Percentiles rank a stretch among this genome's conserved stretches.
Evolutionary conservation across 2,888 invertebrate genomes (phyloP).

Genomic region (Drosophila barbarae): DNA sequence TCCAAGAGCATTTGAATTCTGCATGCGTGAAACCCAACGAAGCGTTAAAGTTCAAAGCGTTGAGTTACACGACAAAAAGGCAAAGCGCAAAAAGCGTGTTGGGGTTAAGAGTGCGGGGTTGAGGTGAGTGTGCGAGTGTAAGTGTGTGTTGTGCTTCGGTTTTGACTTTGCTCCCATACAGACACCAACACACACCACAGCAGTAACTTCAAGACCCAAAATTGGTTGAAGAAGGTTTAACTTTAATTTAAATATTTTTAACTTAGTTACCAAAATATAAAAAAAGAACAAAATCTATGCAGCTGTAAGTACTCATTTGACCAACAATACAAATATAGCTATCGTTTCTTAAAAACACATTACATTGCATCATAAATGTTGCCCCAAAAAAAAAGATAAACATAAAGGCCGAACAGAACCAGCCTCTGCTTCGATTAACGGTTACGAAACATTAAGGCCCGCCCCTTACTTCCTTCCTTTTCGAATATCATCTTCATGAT

Average conservation of each 20-base stretch:
- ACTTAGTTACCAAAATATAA: neutral
- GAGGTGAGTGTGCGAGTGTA: neutral
- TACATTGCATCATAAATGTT: slow-evolving; percentile 17
- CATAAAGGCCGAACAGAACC: slow-evolving; percentile 4
- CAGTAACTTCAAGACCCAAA: neutral
- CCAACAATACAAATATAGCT: too few species aligned
- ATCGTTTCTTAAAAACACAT: neutral
- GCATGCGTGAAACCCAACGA: slow-evolving; percentile 74
- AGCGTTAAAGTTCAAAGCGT: slow-evolving; percentile 75
- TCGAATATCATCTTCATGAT: neutral
- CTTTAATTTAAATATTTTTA: neutral
- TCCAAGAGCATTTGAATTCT: slow-evolving; percentile 60
- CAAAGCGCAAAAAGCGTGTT: slow-evolving; percentile 16
- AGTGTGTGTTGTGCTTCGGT: slow-evolving; percentile 30
- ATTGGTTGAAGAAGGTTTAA: neutral
- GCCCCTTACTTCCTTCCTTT: slow-evolving; percentile 3
- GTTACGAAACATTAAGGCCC: slow-evolving; percentile 1
- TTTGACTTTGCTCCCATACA: slow-evolving; percentile 32
- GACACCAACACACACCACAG: neutral
- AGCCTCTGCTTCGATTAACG: slow-evolving; percentile 23
- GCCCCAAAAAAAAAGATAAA: neutral
- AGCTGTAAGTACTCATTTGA: too few species aligned
- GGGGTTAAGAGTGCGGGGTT: slow-evolving; percentile 7
- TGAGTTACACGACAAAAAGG: slow-evolving; percentile 58
- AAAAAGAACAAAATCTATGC: too few species aligned